These are phyloP conservation scores for Ylistrum balloti DNA, from an alignment of 1,140 invertebrate genomes.

Conservation along the genomic window DNA sequence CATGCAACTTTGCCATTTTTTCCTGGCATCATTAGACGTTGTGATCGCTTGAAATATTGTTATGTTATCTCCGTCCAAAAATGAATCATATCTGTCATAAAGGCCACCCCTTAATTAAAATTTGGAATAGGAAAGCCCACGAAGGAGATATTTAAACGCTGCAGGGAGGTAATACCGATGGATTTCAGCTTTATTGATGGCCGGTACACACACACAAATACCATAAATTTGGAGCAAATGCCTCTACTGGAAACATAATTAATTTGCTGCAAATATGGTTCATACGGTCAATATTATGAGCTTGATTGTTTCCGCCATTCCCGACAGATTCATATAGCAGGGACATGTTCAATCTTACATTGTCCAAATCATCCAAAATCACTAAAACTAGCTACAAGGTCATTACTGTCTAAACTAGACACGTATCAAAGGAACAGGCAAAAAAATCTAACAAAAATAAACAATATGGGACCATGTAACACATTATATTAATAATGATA, in stretches of 20 bases:
- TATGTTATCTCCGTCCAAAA: slow-evolving; percentile 32
- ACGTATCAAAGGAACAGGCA: too few species aligned
- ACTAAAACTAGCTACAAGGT: too few species aligned
- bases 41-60: slow-evolving; percentile 12
- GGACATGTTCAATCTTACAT: too few species aligned
- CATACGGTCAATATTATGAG: not conserved
- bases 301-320: slow-evolving; percentile 1
- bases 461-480: too few species aligned
- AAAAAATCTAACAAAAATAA: too few species aligned
- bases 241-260: slow-evolving; percentile 23
- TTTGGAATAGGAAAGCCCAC: slow-evolving; percentile 31
- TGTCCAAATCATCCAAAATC: too few species aligned
- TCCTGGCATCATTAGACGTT: slow-evolving; percentile 19
- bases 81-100: slow-evolving; percentile 21
- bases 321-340: too few species aligned
- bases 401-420: too few species aligned
- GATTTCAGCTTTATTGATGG: not conserved
- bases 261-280: slow-evolving; percentile 5
- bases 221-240: slow-evolving; percentile 20
- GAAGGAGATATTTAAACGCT: slow-evolving; percentile 2
- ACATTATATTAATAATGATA: too few species aligned
- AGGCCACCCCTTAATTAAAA: slow-evolving; percentile 33
- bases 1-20: slow-evolving; percentile 11
- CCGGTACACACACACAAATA: not conserved
- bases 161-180: not conserved